Evolutionary conservation across 2,113 vertebrate species (phyloP).

Genomic region (Mesitornis unicolor): DNA sequence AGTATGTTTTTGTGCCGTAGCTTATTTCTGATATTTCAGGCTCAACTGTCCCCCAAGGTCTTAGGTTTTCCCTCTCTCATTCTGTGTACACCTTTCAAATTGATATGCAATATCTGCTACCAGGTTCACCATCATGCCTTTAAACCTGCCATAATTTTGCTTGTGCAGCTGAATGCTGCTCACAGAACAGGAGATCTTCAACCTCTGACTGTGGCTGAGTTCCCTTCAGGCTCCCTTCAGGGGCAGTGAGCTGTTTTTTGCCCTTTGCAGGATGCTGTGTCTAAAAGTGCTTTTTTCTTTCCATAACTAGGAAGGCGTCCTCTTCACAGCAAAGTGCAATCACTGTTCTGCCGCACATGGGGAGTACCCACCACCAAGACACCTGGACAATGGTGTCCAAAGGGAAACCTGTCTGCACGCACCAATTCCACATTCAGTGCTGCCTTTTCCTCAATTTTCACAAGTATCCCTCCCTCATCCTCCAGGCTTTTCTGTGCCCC

Average conservation of each 20-base stretch:
- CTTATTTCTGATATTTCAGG: not conserved
- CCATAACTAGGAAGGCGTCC: rapidly evolving
- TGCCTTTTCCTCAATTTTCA: not conserved
- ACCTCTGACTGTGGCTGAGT: not conserved
- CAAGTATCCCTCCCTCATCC: not conserved
- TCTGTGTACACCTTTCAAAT: not conserved
- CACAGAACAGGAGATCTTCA: not conserved
- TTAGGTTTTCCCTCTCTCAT: not conserved
- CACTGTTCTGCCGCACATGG: not conserved
- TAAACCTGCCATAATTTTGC: rapidly evolving
- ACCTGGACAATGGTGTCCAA: not conserved
- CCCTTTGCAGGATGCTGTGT: not conserved
- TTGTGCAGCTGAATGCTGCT: not conserved
- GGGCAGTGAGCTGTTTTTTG: not conserved
- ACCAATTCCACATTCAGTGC: rapidly evolving
- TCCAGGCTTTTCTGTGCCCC: not conserved
- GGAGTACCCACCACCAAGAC: not conserved
- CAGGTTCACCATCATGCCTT: not conserved
- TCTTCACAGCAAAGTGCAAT: not conserved
- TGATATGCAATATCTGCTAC: not conserved
- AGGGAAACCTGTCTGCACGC: not conserved
- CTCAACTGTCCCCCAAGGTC: not conserved
- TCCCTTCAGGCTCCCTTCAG: not conserved
- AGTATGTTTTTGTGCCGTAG: not conserved
- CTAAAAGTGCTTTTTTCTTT: not conserved